These are phyloP conservation scores for Ypsolopha sequella DNA, from an alignment of 2,888 invertebrate species.

Conservation along the genomic window DNA sequence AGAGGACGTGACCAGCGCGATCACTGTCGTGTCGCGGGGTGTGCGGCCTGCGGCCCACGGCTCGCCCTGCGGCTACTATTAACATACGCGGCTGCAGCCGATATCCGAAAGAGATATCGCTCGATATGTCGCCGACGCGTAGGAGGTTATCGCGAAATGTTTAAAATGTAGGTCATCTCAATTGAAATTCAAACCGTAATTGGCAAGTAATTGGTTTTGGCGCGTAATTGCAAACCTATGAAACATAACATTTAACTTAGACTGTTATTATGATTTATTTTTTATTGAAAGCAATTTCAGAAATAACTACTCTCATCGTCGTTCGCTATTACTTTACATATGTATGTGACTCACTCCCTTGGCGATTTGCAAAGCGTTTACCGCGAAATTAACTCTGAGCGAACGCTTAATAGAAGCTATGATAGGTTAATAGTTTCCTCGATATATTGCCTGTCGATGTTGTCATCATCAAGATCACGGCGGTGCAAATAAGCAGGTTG, in stretches of 20 bases:
- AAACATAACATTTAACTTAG: constrained; percentile 38
- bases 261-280: constrained; percentile 56
- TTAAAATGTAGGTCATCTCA: constrained; percentile 45
- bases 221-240: constrained; percentile 49
- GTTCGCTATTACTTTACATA: neutral
- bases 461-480: neutral
- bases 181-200: constrained; percentile 24
- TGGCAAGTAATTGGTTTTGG: constrained; percentile 39
- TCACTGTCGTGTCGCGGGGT: neutral
- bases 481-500: constrained; percentile 1
- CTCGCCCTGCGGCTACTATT: constrained; percentile 33
- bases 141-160: constrained; percentile 48
- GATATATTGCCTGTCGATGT: neutral
- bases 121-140: constrained; percentile 42
- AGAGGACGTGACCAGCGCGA: neutral
- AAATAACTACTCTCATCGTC: neutral
- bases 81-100: constrained; percentile 5
- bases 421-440: constrained; percentile 3
- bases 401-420: constrained; percentile 1
- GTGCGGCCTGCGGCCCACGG: constrained; percentile 1
- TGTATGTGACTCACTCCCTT: neutral
- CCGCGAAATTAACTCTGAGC: neutral
- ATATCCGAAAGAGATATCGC: constrained; percentile 9
- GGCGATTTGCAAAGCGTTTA: constrained; percentile 1
- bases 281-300: constrained; percentile 44